Evolutionary conservation across 2,797 vertebrate genomes (phyloP).

Genomic region (Trematomus bernacchii): DNA sequence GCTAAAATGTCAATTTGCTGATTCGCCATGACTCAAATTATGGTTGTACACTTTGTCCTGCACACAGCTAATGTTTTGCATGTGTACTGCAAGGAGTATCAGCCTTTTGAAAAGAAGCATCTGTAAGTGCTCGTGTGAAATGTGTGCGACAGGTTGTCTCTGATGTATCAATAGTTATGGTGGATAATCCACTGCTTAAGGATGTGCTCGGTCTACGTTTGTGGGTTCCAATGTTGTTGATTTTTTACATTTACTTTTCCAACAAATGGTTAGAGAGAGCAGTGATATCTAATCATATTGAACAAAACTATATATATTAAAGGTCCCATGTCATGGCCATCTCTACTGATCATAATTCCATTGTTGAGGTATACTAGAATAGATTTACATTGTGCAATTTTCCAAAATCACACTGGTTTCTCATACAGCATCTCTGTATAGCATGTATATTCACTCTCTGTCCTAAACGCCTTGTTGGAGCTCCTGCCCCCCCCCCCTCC

Average conservation of each 20-base stretch:
- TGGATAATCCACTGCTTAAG: not conserved
- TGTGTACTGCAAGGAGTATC: conserved; percentile 7
- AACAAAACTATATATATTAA: too few species aligned
- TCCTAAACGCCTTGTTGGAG: too few species aligned
- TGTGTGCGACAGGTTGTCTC: not conserved
- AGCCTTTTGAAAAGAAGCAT: conserved; percentile 7
- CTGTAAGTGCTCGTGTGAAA: not conserved
- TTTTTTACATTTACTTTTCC: not conserved
- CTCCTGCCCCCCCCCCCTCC: too few species aligned
- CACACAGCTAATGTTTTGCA: conserved; percentile 24
- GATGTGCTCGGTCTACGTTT: not conserved
- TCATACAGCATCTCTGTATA: too few species aligned
- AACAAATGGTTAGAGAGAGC: too few species aligned
- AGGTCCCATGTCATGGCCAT: too few species aligned
- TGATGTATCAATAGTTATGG: conserved; percentile 3
- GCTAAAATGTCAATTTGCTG: conserved; percentile 46
- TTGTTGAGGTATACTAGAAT: too few species aligned
- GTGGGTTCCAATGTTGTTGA: not conserved
- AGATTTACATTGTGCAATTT: too few species aligned
- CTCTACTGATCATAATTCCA: too few species aligned
- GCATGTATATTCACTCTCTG: too few species aligned
- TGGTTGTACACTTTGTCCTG: conserved; percentile 9
- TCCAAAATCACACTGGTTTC: too few species aligned
- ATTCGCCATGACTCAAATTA: conserved; percentile 32
- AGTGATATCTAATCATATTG: too few species aligned